Percentiles rank a stretch among this genome's conserved stretches.
Conservation (phyloP, 2,888 invertebrate species). For the Pollenia amentaria region DNA sequence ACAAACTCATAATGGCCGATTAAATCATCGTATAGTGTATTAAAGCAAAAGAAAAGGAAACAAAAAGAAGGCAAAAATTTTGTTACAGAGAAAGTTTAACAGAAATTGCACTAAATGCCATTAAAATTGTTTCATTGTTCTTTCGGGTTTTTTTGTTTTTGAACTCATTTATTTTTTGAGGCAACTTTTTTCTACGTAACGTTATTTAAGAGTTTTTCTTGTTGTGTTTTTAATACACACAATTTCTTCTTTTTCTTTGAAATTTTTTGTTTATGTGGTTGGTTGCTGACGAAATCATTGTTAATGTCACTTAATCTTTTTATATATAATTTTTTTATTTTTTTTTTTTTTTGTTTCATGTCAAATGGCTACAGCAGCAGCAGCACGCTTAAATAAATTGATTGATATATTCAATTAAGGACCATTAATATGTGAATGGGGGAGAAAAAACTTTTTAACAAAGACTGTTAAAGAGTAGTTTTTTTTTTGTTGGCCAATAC, state of each 20-base stretch:
- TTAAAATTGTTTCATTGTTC: slow-evolving; percentile 70
- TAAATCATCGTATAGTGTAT: too few relatives aligned
- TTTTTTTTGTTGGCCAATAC: not conserved
- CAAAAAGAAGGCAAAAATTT: slow-evolving; percentile 14
- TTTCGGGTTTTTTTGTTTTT: slow-evolving; percentile 13
- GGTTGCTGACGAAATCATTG: slow-evolving; percentile 54
- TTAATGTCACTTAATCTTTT: slow-evolving; percentile 62
- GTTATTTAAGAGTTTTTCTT: slow-evolving; percentile 20
- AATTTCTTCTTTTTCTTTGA: not conserved
- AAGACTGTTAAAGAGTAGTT: not conserved
- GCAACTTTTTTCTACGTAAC: slow-evolving; percentile 20
- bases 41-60: not conserved
- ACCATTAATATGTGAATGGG: slow-evolving; percentile 51
- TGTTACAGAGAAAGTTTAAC: slow-evolving; percentile 47
- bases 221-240: not conserved
- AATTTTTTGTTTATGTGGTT: not conserved
- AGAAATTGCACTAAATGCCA: slow-evolving; percentile 64
- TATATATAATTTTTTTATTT: not conserved
- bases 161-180: slow-evolving; percentile 5
- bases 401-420: slow-evolving; percentile 74
- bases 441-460: not conserved
- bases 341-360: slow-evolving; percentile 40
- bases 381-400: slow-evolving; percentile 68
- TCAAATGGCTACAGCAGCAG: slow-evolving; percentile 63
- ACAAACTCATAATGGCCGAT: too few relatives aligned